These are phyloP conservation scores for Cheiracanthium punctorium DNA, from an alignment of 2,888 invertebrate genomes.

Conservation along the genomic window DNA sequence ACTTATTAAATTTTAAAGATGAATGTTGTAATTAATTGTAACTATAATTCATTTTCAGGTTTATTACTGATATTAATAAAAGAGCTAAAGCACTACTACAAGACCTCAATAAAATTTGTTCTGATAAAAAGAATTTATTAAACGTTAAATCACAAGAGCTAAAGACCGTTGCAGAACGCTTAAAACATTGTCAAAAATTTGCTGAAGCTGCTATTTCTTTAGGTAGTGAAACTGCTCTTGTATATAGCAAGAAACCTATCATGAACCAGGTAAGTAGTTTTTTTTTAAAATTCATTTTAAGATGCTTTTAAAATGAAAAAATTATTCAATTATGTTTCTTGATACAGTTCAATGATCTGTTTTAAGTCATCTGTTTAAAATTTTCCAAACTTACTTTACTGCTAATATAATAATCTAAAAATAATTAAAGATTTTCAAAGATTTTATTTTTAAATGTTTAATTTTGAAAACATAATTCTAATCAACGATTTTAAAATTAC, in stretches of 20 bases:
- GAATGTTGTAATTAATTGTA: no score
- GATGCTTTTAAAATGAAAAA: neutral
- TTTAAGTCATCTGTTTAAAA: no score
- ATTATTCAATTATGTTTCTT: no score
- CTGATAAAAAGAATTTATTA: conserved; percentile 86
- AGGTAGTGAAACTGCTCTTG: conserved; percentile 88
- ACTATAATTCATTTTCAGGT: no score
- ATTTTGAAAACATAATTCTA: no score
- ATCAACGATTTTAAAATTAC: no score
- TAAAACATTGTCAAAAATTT: conserved; percentile 92
- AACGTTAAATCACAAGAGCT: conserved; percentile 89
- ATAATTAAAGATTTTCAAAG: no score
- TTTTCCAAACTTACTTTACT: no score
- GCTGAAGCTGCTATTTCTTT: conserved; percentile 86
- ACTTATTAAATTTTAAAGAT: no score
- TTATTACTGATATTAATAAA: conserved; percentile 74
- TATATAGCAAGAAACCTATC: conserved; percentile 84
- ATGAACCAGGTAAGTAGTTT: conserved; percentile 65
- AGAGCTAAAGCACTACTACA: conserved; percentile 73
- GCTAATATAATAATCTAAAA: no score
- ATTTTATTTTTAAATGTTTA: no score
- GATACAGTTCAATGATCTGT: no score
- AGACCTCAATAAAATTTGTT: conserved; percentile 85
- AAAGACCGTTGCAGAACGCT: conserved; percentile 87
- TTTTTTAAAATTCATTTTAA: neutral